These are phyloP conservation scores for Prolemur simus DNA, from an alignment of 2,113 vertebrate genomes.

Conservation along the genomic window DNA sequence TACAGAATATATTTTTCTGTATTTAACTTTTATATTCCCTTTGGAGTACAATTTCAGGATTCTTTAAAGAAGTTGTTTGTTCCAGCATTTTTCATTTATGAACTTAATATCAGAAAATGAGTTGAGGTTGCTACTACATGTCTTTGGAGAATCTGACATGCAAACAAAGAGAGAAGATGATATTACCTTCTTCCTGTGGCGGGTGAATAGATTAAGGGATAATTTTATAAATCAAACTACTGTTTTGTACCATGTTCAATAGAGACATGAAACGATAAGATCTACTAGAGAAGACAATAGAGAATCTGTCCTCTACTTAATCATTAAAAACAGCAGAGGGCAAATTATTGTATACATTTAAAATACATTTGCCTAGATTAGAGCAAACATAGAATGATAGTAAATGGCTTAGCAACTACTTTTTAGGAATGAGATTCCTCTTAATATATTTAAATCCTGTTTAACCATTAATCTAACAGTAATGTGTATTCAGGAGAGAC, in stretches of 20 bases:
- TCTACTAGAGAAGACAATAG: neutral
- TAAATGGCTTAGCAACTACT: neutral
- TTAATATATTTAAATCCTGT: neutral
- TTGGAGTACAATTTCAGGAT: neutral
- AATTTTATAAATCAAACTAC: neutral
- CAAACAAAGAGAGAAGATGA: neutral
- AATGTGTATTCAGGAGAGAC: neutral
- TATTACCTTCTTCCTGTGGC: neutral
- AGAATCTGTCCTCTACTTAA: neutral
- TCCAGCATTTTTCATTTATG: neutral
- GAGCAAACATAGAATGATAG: neutral
- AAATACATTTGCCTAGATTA: neutral
- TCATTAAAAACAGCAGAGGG: neutral
- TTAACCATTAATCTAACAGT: neutral
- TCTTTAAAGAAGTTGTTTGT: neutral
- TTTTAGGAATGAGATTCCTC: neutral
- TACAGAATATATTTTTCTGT: conserved; percentile 31
- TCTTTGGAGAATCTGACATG: neutral
- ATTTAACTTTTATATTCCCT: neutral
- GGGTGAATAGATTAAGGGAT: neutral
- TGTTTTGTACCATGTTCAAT: neutral
- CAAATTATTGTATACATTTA: neutral
- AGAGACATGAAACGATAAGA: neutral
- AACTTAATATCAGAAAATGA: neutral
- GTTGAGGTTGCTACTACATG: neutral